Percentiles rank a stretch among this genome's conserved stretches.
These are phyloP conservation scores for Drosophila nannoptera DNA, from an alignment of 1,140 invertebrate genomes.

Conservation along the genomic window DNA sequence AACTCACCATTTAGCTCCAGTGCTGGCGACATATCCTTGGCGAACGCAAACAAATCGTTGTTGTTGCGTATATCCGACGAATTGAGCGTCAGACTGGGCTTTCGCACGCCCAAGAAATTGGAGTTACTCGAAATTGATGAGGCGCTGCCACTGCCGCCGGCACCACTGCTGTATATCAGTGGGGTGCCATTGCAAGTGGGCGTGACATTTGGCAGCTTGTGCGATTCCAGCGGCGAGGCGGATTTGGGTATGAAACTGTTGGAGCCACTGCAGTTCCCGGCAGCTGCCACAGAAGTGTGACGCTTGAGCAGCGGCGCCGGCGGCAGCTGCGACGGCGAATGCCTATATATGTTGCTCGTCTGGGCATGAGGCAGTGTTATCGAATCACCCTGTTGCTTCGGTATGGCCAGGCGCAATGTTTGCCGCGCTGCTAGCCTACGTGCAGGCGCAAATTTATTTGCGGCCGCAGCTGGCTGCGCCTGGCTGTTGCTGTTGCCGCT, in stretches of 20 bases:
- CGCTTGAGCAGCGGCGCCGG: constrained; percentile 69
- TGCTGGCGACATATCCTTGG: constrained; percentile 73
- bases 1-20: constrained; percentile 58
- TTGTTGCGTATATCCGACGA: constrained; percentile 73
- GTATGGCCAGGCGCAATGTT: constrained; percentile 72
- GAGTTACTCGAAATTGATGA: constrained; percentile 36
- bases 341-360: constrained; percentile 50
- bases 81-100: constrained; percentile 70
- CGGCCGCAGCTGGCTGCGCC: constrained; percentile 6
- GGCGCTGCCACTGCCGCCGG: constrained; percentile 26
- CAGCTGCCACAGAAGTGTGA: constrained; percentile 10
- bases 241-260: constrained; percentile 64
- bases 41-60: constrained; percentile 72
- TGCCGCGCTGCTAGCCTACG: constrained; percentile 75
- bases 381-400: constrained; percentile 69
- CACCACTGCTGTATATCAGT: constrained; percentile 22
- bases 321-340: constrained; percentile 72
- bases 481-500: constrained; percentile 11
- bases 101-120: constrained; percentile 67
- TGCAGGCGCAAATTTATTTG: constrained; percentile 76
- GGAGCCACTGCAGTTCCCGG: not conserved
- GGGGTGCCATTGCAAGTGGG: constrained; percentile 28
- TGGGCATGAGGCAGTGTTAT: constrained; percentile 27
- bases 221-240: constrained; percentile 69
- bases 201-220: constrained; percentile 73